These are phyloP conservation scores for Drosophila suzukii DNA, from an alignment of 1,140 invertebrate species.

Conservation along the genomic window DNA sequence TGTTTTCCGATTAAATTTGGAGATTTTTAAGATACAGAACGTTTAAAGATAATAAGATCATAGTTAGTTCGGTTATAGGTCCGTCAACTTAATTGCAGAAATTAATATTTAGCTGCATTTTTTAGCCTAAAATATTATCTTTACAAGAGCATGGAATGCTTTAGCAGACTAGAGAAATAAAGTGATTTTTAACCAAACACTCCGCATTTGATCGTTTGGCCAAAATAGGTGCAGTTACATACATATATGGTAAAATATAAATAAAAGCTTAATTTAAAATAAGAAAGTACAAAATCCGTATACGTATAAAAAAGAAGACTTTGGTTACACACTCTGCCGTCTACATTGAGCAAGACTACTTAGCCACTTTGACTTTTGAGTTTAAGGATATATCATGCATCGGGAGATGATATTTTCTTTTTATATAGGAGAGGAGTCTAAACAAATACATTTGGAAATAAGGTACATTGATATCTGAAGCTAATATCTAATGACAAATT, in stretches of 20 bases:
- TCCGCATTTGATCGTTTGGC: slow-evolving; percentile 13
- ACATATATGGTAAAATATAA: slow-evolving; percentile 15
- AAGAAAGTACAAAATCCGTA: slow-evolving; percentile 28
- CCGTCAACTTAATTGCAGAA: slow-evolving; percentile 10
- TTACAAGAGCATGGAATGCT: slow-evolving; percentile 47
- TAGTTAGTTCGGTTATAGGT: slow-evolving; percentile 18
- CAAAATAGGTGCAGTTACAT: background rate
- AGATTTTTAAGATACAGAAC: slow-evolving; percentile 24
- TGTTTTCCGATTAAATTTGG: slow-evolving; percentile 11
- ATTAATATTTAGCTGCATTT: slow-evolving; percentile 11
- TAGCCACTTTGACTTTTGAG: background rate
- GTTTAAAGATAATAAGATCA: slow-evolving; percentile 28
- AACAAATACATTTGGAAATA: background rate
- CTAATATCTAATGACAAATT: background rate
- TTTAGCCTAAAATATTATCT: slow-evolving; percentile 6
- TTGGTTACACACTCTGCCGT: slow-evolving; percentile 15
- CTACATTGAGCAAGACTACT: slow-evolving; percentile 7
- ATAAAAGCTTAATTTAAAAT: slow-evolving; percentile 20
- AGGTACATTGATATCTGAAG: background rate
- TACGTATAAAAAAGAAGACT: slow-evolving; percentile 30
- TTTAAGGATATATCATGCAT: background rate
- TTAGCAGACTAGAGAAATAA: slow-evolving; percentile 27
- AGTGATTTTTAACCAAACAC: slow-evolving; percentile 1
- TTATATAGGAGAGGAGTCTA: background rate
- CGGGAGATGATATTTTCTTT: background rate